These are phyloP conservation scores for Lagenorhynchus albirostris DNA, from an alignment of 2,113 vertebrate genomes.

Conservation along the genomic window DNA sequence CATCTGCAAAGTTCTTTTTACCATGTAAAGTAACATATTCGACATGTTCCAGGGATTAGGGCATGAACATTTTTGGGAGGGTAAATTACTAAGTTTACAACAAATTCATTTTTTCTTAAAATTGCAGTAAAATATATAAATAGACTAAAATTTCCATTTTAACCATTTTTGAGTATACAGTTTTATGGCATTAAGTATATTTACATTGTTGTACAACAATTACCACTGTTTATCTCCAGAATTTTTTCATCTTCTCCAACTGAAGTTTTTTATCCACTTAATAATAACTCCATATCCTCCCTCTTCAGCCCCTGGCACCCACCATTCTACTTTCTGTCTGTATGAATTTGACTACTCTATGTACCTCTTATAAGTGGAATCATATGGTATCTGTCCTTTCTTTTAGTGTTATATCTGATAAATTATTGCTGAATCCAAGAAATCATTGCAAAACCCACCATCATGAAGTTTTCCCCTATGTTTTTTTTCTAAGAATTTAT, in stretches of 20 bases:
- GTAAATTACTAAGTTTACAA: no score
- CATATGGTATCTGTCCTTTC: neutral
- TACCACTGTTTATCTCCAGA: neutral
- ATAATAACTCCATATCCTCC: neutral
- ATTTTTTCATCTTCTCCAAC: neutral
- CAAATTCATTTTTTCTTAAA: no score
- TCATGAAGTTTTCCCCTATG: no score
- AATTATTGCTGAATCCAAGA: no score
- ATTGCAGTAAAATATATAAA: no score
- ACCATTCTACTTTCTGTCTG: neutral
- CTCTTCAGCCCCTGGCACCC: fast-evolving
- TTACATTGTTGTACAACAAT: neutral
- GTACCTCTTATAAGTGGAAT: neutral
- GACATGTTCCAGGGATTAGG: neutral
- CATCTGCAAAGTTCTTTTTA: neutral
- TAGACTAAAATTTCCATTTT: no score
- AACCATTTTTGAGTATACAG: no score
- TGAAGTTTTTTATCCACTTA: neutral
- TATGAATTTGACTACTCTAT: neutral
- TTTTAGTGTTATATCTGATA: no score
- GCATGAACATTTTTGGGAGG: neutral
- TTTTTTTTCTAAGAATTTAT: no score
- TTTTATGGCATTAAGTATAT: neutral
- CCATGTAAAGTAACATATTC: neutral
- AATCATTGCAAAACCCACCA: no score